phyloP scores from a whole-genome alignment of 2,888 invertebrate genomes.

The Sialis lutaria region DNA sequence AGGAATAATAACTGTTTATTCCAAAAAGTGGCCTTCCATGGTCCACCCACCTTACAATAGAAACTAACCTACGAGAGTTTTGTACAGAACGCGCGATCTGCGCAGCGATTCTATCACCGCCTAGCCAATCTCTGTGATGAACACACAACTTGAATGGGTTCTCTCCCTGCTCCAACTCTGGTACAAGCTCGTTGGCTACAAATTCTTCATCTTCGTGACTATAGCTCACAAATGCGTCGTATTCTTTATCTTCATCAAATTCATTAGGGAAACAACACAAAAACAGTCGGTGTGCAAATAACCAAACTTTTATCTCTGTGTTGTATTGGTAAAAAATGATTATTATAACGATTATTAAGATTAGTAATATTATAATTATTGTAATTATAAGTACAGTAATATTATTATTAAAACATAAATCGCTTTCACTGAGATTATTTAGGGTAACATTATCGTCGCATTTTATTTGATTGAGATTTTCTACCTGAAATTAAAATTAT shows the following conservation, averaged over 20 bases:
- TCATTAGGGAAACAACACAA: conserved; percentile 50
- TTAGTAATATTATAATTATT: conserved; percentile 26
- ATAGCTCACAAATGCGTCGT: conserved; percentile 69
- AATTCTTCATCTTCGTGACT: conserved; percentile 60
- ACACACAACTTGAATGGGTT: conserved; percentile 50
- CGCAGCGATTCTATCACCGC: conserved; percentile 54
- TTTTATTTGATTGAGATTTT: conserved; percentile 15
- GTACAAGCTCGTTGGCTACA: conserved; percentile 43
- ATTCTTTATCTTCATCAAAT: conserved; percentile 44
- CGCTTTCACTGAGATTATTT: conserved; percentile 19
- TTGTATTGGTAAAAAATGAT: conserved; percentile 34
- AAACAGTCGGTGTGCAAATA: conserved; percentile 40
- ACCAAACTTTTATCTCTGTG: conserved; percentile 47
- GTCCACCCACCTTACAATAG: too few relatives aligned
- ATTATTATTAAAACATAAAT: conserved; percentile 26
- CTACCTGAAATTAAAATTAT: conserved; percentile 13
- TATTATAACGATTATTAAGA: conserved; percentile 22
- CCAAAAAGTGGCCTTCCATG: too few relatives aligned
- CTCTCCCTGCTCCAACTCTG: conserved; percentile 44
- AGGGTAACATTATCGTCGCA: conserved; percentile 17
- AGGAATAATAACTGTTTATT: too few relatives aligned
- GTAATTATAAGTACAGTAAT: conserved; percentile 21
- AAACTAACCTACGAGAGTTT: conserved; percentile 35
- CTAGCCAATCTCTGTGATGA: conserved; percentile 55
- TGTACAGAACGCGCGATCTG: conserved; percentile 55